Percentiles rank a stretch among this genome's conserved stretches.
Evolutionary conservation across 1,140 invertebrate species (phyloP).

Genomic region (Reticulitermes speratus): DNA sequence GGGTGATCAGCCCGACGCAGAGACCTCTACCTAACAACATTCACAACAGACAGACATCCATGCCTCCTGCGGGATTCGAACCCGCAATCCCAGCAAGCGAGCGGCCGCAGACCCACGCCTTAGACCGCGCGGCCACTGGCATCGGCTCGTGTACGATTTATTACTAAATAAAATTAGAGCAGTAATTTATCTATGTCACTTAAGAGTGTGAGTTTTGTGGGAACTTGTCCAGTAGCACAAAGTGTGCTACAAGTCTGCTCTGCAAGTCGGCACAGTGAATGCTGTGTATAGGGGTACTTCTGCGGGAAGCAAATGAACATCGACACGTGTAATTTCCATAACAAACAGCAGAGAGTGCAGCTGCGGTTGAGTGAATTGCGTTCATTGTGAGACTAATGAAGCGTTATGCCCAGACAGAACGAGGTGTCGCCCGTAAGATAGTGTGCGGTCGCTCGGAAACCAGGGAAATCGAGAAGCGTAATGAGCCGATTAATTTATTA

Average conservation of each 20-base stretch:
- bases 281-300: not conserved
- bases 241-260: not conserved
- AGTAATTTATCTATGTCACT: too few species aligned
- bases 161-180: too few species aligned
- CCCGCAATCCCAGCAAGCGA: too few species aligned
- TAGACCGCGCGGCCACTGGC: too few species aligned
- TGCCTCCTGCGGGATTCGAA: too few species aligned
- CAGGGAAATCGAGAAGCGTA: not conserved
- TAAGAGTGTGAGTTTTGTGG: too few species aligned
- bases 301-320: constrained; percentile 12
- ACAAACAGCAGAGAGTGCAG: not conserved
- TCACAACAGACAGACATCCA: too few species aligned
- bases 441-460: not conserved
- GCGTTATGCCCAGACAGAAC: not conserved
- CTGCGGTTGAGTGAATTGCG: not conserved
- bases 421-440: not conserved
- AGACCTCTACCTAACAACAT: too few species aligned
- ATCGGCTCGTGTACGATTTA: too few species aligned
- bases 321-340: not conserved
- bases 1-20: too few species aligned
- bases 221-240: too few species aligned
- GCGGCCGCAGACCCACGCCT: too few species aligned
- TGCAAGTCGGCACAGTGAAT: not conserved
- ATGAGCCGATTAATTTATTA: not conserved
- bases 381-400: not conserved